Evolutionary conservation across 2,888 invertebrate genomes (phyloP).

Genomic region (Drosophila longiperda): DNA sequence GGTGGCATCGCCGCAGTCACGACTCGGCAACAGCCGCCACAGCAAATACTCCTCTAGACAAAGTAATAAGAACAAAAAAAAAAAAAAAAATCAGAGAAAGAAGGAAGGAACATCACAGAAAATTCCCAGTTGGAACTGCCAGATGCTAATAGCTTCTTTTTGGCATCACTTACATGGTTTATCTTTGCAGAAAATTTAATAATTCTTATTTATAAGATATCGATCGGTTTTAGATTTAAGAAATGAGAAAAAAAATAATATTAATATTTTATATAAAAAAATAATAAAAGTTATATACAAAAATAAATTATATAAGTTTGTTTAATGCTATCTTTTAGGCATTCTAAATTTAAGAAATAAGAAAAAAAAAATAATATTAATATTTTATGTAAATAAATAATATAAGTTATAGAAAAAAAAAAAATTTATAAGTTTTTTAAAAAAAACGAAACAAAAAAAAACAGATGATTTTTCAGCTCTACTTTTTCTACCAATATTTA

Average conservation of each 20-base stretch:
- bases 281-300: no score
- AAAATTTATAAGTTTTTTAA: no score
- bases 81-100: neutral
- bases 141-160: neutral
- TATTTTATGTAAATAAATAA: no score
- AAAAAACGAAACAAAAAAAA: neutral
- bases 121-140: constrained; percentile 26
- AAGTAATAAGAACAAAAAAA: constrained; percentile 60
- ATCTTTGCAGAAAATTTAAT: neutral
- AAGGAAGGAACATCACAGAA: neutral
- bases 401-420: no score
- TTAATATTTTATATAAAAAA: neutral
- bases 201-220: neutral
- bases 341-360: no score
- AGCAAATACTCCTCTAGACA: constrained; percentile 54
- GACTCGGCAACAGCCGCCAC: constrained; percentile 59
- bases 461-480: no score
- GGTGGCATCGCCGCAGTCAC: constrained; percentile 44
- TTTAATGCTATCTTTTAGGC: neutral
- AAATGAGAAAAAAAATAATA: neutral
- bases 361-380: no score
- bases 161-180: neutral
- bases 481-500: neutral
- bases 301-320: neutral
- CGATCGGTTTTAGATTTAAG: neutral